Conservation (phyloP, 2,888 invertebrate species). For the Amiota minor region DNA sequence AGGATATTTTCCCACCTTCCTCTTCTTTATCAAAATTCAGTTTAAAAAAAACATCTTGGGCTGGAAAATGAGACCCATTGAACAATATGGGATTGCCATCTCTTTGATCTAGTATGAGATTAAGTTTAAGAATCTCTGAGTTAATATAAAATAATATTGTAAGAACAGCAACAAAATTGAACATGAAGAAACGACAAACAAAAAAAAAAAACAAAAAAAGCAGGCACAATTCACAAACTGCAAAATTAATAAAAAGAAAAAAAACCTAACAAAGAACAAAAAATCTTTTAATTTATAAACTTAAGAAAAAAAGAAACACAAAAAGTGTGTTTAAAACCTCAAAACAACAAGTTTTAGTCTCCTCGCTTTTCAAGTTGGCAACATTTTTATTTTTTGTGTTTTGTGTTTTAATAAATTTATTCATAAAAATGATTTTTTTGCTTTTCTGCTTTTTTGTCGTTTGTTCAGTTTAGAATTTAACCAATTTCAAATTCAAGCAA, state of each 20-base stretch:
- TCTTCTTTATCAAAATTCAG: background rate
- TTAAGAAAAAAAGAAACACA: background rate
- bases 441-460: background rate
- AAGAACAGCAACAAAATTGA: slow-evolving; percentile 1
- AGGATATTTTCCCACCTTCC: too few species aligned
- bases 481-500: background rate
- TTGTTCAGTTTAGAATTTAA: background rate
- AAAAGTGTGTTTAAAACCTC: slow-evolving; percentile 8
- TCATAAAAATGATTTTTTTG: background rate
- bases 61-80: too few species aligned
- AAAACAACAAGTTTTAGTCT: slow-evolving; percentile 13
- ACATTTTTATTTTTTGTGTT: background rate
- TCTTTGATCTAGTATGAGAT: too few species aligned
- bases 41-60: too few species aligned
- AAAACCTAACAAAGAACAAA: slow-evolving; percentile 9
- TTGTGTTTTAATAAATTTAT: background rate
- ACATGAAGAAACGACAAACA: background rate
- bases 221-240: background rate
- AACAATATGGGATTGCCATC: too few species aligned
- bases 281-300: background rate
- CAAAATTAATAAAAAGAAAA: background rate
- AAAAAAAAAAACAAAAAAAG: background rate
- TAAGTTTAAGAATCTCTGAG: too few species aligned
- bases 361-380: slow-evolving; percentile 12
- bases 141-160: background rate